Evolutionary conservation across 2,113 vertebrate genomes (phyloP).

Genomic region (Asarcornis scutulata): DNA sequence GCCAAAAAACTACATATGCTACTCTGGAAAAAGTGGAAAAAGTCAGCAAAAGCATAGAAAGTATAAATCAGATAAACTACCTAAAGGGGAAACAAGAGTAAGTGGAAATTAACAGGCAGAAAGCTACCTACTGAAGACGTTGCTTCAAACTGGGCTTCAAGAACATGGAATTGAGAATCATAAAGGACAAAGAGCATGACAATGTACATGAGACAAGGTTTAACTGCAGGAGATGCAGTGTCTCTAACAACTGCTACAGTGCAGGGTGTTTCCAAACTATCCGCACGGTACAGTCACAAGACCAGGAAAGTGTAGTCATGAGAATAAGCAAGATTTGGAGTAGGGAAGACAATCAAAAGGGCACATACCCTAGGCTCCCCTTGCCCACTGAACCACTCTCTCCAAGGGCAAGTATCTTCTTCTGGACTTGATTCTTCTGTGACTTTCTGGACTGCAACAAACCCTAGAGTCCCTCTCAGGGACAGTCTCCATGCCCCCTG

Average conservation of each 20-base stretch:
- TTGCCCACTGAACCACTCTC: background rate
- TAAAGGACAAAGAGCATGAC: background rate
- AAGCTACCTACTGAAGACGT: background rate
- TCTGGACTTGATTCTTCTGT: background rate
- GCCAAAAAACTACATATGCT: background rate
- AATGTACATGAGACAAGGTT: background rate
- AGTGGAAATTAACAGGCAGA: background rate
- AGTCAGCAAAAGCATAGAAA: background rate
- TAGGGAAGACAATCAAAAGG: background rate
- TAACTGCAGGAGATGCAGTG: background rate
- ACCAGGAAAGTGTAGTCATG: background rate
- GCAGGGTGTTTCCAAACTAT: background rate
- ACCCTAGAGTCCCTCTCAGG: background rate
- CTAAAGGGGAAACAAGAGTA: background rate
- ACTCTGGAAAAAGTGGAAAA: background rate
- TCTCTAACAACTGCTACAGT: background rate
- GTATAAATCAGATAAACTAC: background rate
- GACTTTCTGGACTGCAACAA: background rate
- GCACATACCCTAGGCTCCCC: background rate
- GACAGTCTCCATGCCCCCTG: background rate
- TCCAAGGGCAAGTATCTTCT: background rate
- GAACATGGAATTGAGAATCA: background rate
- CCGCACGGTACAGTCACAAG: background rate
- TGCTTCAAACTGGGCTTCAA: background rate
- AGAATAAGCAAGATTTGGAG: background rate